A percentile compares a stretch with the other conserved stretches of the same genome.
Conservation (phyloP, 1,140 invertebrate species). For the Branchinecta lindahli region DNA sequence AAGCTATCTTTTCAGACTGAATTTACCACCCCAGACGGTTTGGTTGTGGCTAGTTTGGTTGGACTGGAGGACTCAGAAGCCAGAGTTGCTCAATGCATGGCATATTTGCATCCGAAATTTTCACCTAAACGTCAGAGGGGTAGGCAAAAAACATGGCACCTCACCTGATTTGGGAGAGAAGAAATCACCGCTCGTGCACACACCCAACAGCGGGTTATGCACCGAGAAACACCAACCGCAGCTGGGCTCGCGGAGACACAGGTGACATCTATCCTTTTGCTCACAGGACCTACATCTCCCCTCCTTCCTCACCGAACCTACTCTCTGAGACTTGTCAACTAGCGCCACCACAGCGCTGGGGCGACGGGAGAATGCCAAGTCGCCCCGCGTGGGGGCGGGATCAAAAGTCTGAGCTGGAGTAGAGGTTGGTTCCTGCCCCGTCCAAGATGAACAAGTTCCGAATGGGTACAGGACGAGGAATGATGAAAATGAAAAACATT, state of each 20-base stretch:
- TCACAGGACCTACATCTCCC: slow-evolving; percentile 66
- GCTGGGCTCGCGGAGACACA: slow-evolving; percentile 59
- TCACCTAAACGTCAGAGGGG: no score
- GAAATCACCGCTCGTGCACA: slow-evolving; percentile 38
- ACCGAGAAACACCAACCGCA: slow-evolving; percentile 88
- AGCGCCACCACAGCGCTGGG: no score
- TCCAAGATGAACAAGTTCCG: background rate
- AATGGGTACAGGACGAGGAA: background rate
- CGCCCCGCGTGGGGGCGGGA: background rate
- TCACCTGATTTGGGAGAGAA: slow-evolving; percentile 27
- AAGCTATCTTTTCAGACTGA: no score
- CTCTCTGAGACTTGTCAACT: no score
- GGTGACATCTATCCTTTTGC: slow-evolving; percentile 54
- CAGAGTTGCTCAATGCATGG: no score
- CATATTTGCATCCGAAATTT: no score
- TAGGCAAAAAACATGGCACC: background rate
- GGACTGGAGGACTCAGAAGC: no score
- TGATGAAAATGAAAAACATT: background rate
- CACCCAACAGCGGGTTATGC: slow-evolving; percentile 68
- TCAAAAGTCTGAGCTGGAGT: background rate
- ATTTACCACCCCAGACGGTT: no score
- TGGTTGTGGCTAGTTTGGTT: no score
- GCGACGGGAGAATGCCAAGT: background rate
- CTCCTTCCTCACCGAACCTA: background rate
- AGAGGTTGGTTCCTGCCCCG: background rate